Conservation (phyloP, 23 tunicate species). For the Clavelina lepadiformis region DNA sequence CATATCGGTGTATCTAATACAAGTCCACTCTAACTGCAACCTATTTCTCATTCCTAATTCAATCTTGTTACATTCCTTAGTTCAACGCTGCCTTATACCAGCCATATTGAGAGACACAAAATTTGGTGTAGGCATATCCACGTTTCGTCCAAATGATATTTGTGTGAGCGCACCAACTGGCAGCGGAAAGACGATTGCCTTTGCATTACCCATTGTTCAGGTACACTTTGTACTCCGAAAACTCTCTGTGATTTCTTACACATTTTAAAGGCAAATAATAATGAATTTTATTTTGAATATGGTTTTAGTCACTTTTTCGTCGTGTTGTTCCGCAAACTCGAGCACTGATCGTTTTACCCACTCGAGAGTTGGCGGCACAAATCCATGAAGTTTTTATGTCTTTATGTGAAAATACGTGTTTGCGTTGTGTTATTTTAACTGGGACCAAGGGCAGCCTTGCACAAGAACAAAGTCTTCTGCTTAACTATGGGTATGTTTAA, state of each 20-base stretch:
- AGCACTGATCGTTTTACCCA: slow-evolving; percentile 64
- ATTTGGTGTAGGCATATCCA: slow-evolving; percentile 29
- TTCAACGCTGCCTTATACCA: slow-evolving; percentile 51
- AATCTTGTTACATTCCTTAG: no score
- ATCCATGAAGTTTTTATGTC: slow-evolving; percentile 34
- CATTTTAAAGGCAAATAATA: neutral
- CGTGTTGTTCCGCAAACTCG: slow-evolving; percentile 35
- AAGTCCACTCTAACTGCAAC: no score
- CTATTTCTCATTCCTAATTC: no score
- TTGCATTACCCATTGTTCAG: slow-evolving; percentile 78
- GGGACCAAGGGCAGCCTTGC: slow-evolving; percentile 25
- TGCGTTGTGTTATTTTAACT: slow-evolving; percentile 31
- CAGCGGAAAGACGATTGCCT: slow-evolving; percentile 84
- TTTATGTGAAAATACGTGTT: slow-evolving; percentile 24
- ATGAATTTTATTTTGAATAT: no score
- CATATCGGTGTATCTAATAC: no score
- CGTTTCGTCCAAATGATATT: slow-evolving; percentile 55
- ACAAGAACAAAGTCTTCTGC: slow-evolving; percentile 5
- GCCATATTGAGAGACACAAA: slow-evolving; percentile 18
- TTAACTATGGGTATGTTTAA: slow-evolving; percentile 9
- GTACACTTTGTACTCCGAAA: neutral
- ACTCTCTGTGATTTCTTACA: neutral
- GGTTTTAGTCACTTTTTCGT: slow-evolving; percentile 22
- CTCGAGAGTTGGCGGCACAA: slow-evolving; percentile 66
- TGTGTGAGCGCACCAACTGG: slow-evolving; percentile 94